A percentile compares a stretch with the other conserved stretches of the same genome.
Evolutionary conservation across 2,888 invertebrate genomes (phyloP).

Genomic region (Empis stercorea): DNA sequence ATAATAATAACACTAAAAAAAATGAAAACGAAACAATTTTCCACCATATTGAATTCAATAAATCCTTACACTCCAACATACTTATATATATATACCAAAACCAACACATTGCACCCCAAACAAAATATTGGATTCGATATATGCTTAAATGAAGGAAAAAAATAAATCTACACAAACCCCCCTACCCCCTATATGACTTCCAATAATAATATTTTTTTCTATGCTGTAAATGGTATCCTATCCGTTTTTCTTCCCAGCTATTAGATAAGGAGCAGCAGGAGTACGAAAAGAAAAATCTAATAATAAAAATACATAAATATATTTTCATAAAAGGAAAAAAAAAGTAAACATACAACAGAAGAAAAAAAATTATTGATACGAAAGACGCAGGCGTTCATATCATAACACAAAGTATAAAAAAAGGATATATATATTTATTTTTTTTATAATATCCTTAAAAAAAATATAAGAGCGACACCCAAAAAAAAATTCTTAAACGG

Average conservation of each 20-base stretch:
- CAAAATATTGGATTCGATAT: background rate
- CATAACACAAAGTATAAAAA: conserved; percentile 15
- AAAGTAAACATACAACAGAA: background rate
- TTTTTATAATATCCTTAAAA: too few relatives aligned
- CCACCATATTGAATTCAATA: conserved; percentile 21
- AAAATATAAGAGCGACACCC: too few relatives aligned
- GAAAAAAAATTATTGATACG: background rate
- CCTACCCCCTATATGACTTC: background rate
- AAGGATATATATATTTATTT: background rate
- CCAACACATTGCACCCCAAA: background rate
- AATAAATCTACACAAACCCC: background rate
- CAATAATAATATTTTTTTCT: background rate
- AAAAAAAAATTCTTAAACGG: too few relatives aligned
- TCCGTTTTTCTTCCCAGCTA: background rate
- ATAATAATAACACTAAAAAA: conserved; percentile 16
- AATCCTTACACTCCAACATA: conserved; percentile 10
- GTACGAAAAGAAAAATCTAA: background rate
- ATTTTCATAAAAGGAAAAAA: background rate
- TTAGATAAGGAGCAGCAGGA: background rate
- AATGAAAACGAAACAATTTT: conserved; percentile 18
- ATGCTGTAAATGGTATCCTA: background rate
- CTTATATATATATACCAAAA: too few relatives aligned
- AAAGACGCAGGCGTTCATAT: conserved; percentile 18
- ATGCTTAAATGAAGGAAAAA: background rate
- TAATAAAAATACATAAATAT: conserved; percentile 1